Percentiles rank a stretch among this genome's conserved stretches.
Evolutionary conservation across 2,888 invertebrate genomes (phyloP).

Genomic region (Dryobotodes eremita): DNA sequence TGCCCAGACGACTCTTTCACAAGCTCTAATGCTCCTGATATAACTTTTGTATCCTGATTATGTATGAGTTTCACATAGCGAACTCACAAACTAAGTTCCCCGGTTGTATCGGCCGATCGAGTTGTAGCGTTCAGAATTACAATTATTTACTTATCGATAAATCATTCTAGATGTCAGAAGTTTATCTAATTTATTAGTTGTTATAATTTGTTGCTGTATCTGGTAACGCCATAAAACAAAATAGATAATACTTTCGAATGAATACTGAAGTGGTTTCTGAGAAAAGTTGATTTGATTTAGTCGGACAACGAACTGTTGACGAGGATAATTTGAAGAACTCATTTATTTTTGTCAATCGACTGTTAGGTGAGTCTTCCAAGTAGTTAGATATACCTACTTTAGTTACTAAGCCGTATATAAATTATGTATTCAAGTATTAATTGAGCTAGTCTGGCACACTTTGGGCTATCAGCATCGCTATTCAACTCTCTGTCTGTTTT

Average conservation of each 20-base stretch:
- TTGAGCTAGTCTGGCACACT: background rate
- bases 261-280: conserved; percentile 4
- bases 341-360: background rate
- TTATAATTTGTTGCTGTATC: conserved; percentile 19
- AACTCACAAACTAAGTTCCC: conserved; percentile 25
- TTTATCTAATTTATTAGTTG: conserved; percentile 48
- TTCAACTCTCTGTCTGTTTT: background rate
- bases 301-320: background rate
- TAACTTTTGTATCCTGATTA: conserved; percentile 13
- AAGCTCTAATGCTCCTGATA: background rate
- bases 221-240: background rate
- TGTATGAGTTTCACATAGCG: conserved; percentile 39
- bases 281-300: background rate
- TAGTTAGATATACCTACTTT: background rate
- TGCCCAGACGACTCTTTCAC: background rate
- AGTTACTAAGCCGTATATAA: background rate
- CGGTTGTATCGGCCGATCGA: conserved; percentile 6
- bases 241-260: background rate
- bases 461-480: background rate
- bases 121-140: conserved; percentile 45
- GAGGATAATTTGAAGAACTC: background rate
- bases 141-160: conserved; percentile 52
- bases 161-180: conserved; percentile 48
- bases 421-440: background rate
- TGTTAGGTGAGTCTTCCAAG: background rate